Evolutionary conservation across 92 coral and sea anemone genomes (phyloP).

Genomic region (Epizoanthus illoricatus): DNA sequence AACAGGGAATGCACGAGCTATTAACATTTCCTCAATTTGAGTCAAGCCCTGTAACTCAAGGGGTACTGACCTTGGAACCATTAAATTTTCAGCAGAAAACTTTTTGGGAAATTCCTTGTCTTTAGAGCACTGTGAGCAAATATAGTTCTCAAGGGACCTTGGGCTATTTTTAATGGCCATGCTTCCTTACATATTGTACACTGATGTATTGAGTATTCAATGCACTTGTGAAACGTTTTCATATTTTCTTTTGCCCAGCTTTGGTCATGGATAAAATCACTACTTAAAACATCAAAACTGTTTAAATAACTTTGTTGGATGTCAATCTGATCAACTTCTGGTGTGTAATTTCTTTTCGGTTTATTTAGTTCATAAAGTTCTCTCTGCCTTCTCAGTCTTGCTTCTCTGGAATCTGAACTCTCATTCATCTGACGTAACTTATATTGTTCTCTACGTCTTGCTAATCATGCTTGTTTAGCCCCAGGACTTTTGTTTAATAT

Average conservation of each 20-base stretch:
- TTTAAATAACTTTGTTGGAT: too few species aligned
- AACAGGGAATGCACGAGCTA: constrained; percentile 49
- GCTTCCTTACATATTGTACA: constrained; percentile 48
- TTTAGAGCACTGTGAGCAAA: constrained; percentile 31
- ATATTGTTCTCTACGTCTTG: too few species aligned
- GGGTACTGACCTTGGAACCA: constrained; percentile 48
- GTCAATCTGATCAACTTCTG: too few species aligned
- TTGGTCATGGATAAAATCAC: constrained; percentile 36
- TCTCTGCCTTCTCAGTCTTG: too few species aligned
- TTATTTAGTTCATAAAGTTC: too few species aligned
- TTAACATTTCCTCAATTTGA: constrained; percentile 57
- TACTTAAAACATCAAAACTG: background rate
- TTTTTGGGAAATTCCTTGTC: constrained; percentile 36
- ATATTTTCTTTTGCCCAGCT: constrained; percentile 55
- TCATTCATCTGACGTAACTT: too few species aligned
- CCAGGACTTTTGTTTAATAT: too few species aligned
- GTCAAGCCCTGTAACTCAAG: constrained; percentile 35
- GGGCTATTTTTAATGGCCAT: constrained; percentile 47
- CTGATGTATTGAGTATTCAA: constrained; percentile 37
- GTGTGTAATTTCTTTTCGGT: too few species aligned
- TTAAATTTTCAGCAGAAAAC: constrained; percentile 30
- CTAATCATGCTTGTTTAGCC: too few species aligned
- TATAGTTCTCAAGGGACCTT: background rate
- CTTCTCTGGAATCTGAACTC: too few species aligned
- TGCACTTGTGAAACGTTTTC: constrained; percentile 52